These are phyloP conservation scores for Carapus acus DNA, from an alignment of 2,797 vertebrate genomes.

Conservation along the genomic window DNA sequence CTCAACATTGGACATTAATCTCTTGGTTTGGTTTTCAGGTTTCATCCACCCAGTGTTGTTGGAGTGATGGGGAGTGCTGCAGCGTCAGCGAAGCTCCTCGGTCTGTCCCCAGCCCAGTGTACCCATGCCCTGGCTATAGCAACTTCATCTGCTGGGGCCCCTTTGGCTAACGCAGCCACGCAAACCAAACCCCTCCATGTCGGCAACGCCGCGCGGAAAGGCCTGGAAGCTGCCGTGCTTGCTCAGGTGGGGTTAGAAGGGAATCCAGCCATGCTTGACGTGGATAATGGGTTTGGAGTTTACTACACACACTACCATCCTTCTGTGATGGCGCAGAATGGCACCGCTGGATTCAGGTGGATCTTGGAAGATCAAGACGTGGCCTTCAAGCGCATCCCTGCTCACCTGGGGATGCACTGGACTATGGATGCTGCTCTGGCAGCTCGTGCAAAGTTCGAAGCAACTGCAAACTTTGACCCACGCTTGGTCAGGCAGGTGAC, in stretches of 20 bases:
- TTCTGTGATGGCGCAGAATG: slow-evolving; percentile 53
- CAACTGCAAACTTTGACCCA: slow-evolving; percentile 47
- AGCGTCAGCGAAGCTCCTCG: slow-evolving; percentile 82
- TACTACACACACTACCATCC: slow-evolving; percentile 86
- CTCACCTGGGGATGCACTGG: slow-evolving; percentile 91
- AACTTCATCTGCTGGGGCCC: slow-evolving; percentile 86
- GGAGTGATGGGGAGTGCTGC: slow-evolving; percentile 91
- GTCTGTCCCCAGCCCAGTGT: slow-evolving; percentile 72
- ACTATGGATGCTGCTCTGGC: slow-evolving; percentile 79
- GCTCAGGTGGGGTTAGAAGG: slow-evolving; percentile 82
- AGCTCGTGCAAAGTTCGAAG: slow-evolving; percentile 68
- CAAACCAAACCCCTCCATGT: slow-evolving; percentile 90
- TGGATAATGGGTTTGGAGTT: slow-evolving; percentile 78
- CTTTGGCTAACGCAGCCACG: slow-evolving; percentile 89
- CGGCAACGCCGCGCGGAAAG: slow-evolving; percentile 81
- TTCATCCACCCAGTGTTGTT: slow-evolving; percentile 89
- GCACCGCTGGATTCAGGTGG: slow-evolving; percentile 73
- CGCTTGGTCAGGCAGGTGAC: slow-evolving; percentile 67
- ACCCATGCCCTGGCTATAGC: slow-evolving; percentile 83
- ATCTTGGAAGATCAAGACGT: slow-evolving; percentile 85
- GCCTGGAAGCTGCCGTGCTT: slow-evolving; percentile 84
- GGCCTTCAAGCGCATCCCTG: slow-evolving; percentile 86
- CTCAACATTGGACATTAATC: no score
- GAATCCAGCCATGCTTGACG: slow-evolving; percentile 80
- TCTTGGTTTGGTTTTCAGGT: slow-evolving; percentile 64